Conservation (phyloP, 2,797 vertebrate species). For the Lindbergichthys nudifrons region DNA sequence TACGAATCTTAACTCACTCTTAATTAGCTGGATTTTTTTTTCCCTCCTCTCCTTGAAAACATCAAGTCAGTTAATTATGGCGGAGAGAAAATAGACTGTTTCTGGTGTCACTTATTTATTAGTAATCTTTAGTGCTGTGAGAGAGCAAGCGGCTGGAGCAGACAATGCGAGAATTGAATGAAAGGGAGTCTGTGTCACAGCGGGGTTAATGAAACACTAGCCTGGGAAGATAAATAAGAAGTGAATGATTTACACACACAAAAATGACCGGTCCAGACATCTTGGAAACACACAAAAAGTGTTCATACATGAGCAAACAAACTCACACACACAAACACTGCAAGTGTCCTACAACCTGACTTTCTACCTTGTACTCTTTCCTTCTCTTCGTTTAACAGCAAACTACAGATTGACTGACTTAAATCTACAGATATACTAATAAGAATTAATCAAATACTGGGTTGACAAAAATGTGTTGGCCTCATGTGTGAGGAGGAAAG, state of each 20-base stretch:
- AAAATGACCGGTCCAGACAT: constrained; percentile 43
- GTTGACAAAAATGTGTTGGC: no score
- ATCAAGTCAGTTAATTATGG: constrained; percentile 79
- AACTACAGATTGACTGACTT: no score
- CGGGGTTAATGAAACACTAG: constrained; percentile 79
- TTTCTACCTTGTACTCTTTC: no score
- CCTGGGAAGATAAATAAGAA: constrained; percentile 77
- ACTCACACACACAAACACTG: constrained; percentile 1
- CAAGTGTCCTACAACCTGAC: constrained; percentile 20
- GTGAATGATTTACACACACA: constrained; percentile 68
- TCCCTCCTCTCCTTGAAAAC: constrained; percentile 70
- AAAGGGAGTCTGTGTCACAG: constrained; percentile 73
- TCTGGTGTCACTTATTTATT: constrained; percentile 77
- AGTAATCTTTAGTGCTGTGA: constrained; percentile 65
- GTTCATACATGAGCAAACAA: constrained; percentile 6
- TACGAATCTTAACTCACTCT: constrained; percentile 72
- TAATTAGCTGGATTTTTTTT: constrained; percentile 70
- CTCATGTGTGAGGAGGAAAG: no score
- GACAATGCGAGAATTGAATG: constrained; percentile 69
- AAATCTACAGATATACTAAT: no score
- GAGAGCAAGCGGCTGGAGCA: constrained; percentile 60
- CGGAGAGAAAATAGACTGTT: constrained; percentile 66
- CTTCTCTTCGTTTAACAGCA: no score
- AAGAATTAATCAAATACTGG: no score
- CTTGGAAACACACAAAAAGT: constrained; percentile 36